phyloP scores from a whole-genome alignment of 2,888 invertebrate genomes.

The Fragum sueziense region DNA sequence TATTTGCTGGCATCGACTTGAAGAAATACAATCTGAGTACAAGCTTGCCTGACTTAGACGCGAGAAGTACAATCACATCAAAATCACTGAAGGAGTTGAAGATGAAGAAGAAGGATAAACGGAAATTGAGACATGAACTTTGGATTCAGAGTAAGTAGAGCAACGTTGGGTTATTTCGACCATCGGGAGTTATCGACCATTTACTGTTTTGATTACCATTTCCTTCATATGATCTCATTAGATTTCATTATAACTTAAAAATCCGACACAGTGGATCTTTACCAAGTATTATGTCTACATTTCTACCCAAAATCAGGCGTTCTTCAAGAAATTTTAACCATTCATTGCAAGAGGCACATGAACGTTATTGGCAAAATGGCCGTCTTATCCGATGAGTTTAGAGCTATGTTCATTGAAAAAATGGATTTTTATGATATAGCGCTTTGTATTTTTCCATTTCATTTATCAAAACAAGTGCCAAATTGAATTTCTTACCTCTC shows the following conservation, averaged over 20 bases:
- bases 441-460: no score
- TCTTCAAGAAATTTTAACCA: no score
- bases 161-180: neutral
- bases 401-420: no score
- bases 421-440: no score
- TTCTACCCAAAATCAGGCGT: no score
- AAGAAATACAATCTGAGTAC: conserved; percentile 50
- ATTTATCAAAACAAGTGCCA: neutral
- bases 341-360: no score
- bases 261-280: no score
- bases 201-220: neutral
- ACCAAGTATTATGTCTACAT: no score
- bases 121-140: conserved; percentile 75
- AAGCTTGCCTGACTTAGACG: conserved; percentile 71
- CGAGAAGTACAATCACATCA: conserved; percentile 76
- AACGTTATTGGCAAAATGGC: no score
- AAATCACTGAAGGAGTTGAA: conserved; percentile 76
- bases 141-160: conserved; percentile 76
- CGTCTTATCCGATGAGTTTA: no score
- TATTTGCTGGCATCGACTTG: conserved; percentile 70
- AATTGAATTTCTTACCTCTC: neutral
- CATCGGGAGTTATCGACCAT: neutral
- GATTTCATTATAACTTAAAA: no score
- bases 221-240: no score
- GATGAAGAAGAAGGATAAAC: conserved; percentile 84